phyloP scores from a whole-genome alignment of 37 sponge, comb jelly and placozoan genomes.

The Spongia lamella region DNA sequence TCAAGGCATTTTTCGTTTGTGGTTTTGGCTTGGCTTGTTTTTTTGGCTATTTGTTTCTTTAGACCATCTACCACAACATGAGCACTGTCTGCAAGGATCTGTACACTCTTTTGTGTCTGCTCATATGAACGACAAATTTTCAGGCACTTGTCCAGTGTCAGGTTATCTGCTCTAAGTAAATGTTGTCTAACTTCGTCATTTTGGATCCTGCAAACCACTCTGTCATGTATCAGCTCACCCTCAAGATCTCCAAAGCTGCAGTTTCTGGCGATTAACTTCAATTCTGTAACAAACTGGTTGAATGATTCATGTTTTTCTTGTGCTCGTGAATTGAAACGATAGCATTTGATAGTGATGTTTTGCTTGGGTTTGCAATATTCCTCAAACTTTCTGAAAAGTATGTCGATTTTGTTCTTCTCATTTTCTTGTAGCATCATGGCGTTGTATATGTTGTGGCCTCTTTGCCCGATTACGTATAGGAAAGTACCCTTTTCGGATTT shows the following conservation, averaged over 20 bases:
- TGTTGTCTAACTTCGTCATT: not conserved
- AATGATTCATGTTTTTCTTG: not conserved
- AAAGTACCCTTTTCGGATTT: not conserved
- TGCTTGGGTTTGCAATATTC: conserved; percentile 2
- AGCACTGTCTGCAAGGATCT: no score
- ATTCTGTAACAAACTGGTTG: conserved; percentile 9
- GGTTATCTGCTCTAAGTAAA: no score
- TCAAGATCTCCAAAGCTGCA: not conserved
- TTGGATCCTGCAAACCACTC: not conserved
- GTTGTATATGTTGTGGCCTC: conserved; percentile 4
- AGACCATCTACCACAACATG: no score
- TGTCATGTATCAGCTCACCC: conserved; percentile 2
- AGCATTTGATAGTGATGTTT: not conserved
- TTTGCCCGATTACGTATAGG: not conserved
- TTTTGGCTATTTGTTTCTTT: no score
- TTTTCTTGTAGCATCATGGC: not conserved
- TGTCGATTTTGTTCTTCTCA: not conserved
- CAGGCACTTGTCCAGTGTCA: no score
- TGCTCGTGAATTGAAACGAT: not conserved
- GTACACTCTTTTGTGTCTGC: no score
- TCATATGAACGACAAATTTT: no score
- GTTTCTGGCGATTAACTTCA: not conserved
- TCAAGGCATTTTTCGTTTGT: no score
- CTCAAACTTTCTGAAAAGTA: conserved; percentile 1
- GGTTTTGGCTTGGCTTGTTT: no score